A percentile compares a stretch with the other conserved stretches of the same genome.
Conservation (phyloP, 2,113 vertebrate genomes). For the Calyptomena viridis region DNA sequence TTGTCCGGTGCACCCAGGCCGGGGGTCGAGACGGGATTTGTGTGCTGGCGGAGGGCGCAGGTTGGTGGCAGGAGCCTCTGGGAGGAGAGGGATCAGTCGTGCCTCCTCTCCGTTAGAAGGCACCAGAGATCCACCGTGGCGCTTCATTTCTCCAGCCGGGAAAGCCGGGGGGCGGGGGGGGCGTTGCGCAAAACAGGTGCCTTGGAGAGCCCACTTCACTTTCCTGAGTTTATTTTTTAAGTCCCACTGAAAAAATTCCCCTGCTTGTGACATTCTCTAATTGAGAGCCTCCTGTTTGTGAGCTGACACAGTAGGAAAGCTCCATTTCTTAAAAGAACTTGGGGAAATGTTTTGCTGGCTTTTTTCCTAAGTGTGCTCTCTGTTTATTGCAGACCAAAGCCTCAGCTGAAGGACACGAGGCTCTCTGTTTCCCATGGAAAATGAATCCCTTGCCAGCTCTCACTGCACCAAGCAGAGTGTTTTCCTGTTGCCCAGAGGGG, state of each 20-base stretch:
- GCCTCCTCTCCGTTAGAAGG: slow-evolving; percentile 7
- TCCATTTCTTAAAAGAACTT: not conserved
- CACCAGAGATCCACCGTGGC: not conserved
- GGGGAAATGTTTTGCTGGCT: not conserved
- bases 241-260: not conserved
- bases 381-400: not conserved
- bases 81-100: not conserved
- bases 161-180: not conserved
- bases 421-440: not conserved
- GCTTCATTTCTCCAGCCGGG: rapidly evolving
- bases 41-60: rapidly evolving
- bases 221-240: not conserved
- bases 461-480: not conserved
- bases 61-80: not conserved
- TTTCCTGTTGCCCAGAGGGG: not conserved
- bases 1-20: rapidly evolving
- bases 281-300: not conserved
- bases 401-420: not conserved
- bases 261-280: not conserved
- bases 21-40: not conserved
- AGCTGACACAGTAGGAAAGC: not conserved
- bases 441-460: not conserved
- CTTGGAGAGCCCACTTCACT: no score
- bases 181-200: rapidly evolving
- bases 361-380: not conserved